Evolutionary conservation across 2,888 invertebrate species (phyloP).

Genomic region (Epinotia nisella): DNA sequence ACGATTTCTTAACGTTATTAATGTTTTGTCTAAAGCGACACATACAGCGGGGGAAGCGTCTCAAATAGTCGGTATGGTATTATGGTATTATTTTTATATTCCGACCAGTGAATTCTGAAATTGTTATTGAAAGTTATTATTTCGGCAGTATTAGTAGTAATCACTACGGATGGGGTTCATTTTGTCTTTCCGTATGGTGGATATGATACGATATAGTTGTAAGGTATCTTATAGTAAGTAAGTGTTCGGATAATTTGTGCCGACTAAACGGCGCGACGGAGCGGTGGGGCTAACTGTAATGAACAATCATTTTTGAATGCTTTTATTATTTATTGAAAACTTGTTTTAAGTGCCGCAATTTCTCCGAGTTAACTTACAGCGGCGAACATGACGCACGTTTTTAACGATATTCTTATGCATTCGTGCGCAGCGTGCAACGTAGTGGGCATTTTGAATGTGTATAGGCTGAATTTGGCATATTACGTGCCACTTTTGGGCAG

Average conservation of each 20-base stretch:
- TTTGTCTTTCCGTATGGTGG: constrained; percentile 72
- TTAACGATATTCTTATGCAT: too few relatives aligned
- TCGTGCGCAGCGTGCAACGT: too few relatives aligned
- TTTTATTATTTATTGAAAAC: background rate
- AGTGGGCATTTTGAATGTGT: background rate
- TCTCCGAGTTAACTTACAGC: too few relatives aligned
- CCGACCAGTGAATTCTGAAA: constrained; percentile 50
- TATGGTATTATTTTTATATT: constrained; percentile 55
- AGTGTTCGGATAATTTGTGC: constrained; percentile 78
- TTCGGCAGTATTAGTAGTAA: constrained; percentile 77
- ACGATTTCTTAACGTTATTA: too few relatives aligned
- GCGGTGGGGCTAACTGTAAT: constrained; percentile 42
- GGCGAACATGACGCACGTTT: too few relatives aligned
- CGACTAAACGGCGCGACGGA: constrained; percentile 50
- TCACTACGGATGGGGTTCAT: constrained; percentile 72
- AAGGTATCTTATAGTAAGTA: constrained; percentile 71
- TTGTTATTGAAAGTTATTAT: constrained; percentile 65
- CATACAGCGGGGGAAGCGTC: background rate
- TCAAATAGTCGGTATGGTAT: constrained; percentile 7
- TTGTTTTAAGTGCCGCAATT: too few relatives aligned
- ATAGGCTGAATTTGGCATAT: background rate
- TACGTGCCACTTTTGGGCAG: background rate
- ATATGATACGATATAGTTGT: constrained; percentile 79
- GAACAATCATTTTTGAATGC: background rate
- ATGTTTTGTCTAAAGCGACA: background rate